Base-by-base conservation (phyloP, 2,888 invertebrate genomes). In the Protophormia terraenovae region DNA sequence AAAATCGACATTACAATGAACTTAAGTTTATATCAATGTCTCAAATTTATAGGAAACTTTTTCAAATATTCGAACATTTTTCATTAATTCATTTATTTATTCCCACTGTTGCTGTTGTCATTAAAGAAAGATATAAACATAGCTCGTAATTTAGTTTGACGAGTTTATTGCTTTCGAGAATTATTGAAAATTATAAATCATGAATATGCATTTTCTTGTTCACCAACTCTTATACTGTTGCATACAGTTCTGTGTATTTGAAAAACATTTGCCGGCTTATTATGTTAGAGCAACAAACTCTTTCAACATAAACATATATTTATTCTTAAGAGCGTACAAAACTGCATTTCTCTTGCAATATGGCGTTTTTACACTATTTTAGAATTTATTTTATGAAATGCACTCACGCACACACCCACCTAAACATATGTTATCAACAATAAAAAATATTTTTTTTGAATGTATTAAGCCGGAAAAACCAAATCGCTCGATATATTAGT, bases 181-280 rank as follows among this genome's bases (percentile, higher is more conserved):
- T n/a, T 64, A 41, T 64, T 41, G 64, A 64, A 41, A 64, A 12
- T 24, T 64, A 60, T 35, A 41, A 38, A 38, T 35, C 38, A 12
- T 41, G 0, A 38, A 8, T 2, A 41, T 41, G 41, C 7, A 24
- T 22, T 38, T n/a, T 16, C 12, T 35, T 8, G 19, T 62, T 38
- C 10, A 22, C 24, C 19, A 14, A 14, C 53, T 53, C 24, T 24
- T 24, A 53, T 24, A 53, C 53, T 53, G 7, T 12, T 41, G 53
- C 8, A n/a, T 14, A 12, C 27, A 24, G 24, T 10, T 38, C 24
- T 7, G 12, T 14, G 32, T 8, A 60, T 60, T 60, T 1, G 2
- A 67, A 35, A 32, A 35, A 8, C 0, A 29, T 55, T 73, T 22
- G 14, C 81, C 81, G 81, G 81, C 32, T 73, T 32, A 22, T 62